Base-by-base conservation (phyloP, 2,888 invertebrate species). In the Acleris cristana region DNA sequence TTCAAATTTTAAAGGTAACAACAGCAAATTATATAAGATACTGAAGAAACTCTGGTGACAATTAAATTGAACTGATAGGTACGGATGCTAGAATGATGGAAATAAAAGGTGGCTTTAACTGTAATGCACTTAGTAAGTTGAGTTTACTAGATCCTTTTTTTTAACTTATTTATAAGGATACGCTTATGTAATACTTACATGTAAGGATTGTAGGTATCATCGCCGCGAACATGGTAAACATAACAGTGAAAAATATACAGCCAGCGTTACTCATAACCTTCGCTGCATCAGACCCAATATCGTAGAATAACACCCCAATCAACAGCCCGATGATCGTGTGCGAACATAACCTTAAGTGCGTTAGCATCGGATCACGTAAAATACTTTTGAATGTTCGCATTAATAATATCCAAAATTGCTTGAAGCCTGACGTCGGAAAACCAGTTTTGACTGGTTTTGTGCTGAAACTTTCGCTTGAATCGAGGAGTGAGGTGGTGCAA, bases 171-270 rank as follows among this genome's bases (percentile, higher is more conserved):
- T 18, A 23, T 16, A 26, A 5, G 26, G 8, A 12, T 26, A 2
- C 14, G 5, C 1, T 53, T 8, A 30, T 12, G 10, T 34, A 1
- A 59, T 72, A 95, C 97, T 97, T 92, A 99, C 99, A 99, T 83
- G 99, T 99, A 79, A 99, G 95, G 81, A 99, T 98, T 59, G 99
- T 99, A 72, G 99, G 98, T 99, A 99, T 99, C 96, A 99, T 97
- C 59, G 99, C 98, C 62, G 98, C 98, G 87, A 99, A 99, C 96
- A 98, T 98, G 74, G 98, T 96, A 89, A 99, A 99, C 90, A 99
- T 95, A 75, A 98, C 96, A 73, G 98, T 98, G 91, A 99, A 99
- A 93, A 99, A 99, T 76, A 99, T 95, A 88, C 98, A 98, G 54
- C 98, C 98, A 26, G 98, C 96, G 82, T 99, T 99, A 89, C 98